These are phyloP conservation scores for Hoplodrina blanda DNA, from an alignment of 2,888 invertebrate genomes.

Conservation along the genomic window DNA sequence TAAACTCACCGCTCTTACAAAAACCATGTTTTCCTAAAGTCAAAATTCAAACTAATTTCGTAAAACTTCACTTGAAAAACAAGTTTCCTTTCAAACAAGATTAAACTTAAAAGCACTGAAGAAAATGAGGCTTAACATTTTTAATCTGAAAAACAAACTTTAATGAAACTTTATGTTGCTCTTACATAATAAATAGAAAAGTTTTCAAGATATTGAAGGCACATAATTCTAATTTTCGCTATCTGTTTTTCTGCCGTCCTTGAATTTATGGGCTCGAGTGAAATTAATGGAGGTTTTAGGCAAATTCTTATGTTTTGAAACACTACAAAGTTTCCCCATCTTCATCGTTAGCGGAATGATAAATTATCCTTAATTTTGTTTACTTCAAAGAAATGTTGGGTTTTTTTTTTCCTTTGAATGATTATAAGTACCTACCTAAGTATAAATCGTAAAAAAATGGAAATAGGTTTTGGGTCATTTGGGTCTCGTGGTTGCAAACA, in stretches of 20 bases:
- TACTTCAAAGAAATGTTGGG: background rate
- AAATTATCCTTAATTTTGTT: constrained; percentile 28
- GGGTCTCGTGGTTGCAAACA: too few relatives aligned
- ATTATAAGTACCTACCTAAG: too few relatives aligned
- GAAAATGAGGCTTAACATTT: constrained; percentile 21
- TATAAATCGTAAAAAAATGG: background rate
- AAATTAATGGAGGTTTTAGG: constrained; percentile 51
- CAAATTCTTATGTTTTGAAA: constrained; percentile 40
- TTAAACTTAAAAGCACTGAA: constrained; percentile 31
- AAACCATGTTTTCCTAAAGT: constrained; percentile 2
- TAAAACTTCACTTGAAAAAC: constrained; percentile 10
- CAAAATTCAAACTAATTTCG: constrained; percentile 22
- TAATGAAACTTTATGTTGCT: constrained; percentile 18
- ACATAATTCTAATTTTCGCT: constrained; percentile 24
- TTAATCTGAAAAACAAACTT: constrained; percentile 38
- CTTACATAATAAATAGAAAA: constrained; percentile 14
- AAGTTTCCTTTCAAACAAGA: constrained; percentile 4
- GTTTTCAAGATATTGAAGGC: constrained; percentile 23
- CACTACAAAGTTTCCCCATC: constrained; percentile 37
- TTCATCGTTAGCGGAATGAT: constrained; percentile 42
- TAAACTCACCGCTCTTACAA: background rate
- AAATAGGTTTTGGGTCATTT: background rate
- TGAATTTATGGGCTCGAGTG: constrained; percentile 39
- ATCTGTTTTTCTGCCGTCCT: constrained; percentile 37
- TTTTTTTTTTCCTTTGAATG: background rate